Percentiles rank a stretch among this genome's conserved stretches.
These are phyloP conservation scores for Drosophila busckii DNA, from an alignment of 1,140 invertebrate species.

Conservation along the genomic window DNA sequence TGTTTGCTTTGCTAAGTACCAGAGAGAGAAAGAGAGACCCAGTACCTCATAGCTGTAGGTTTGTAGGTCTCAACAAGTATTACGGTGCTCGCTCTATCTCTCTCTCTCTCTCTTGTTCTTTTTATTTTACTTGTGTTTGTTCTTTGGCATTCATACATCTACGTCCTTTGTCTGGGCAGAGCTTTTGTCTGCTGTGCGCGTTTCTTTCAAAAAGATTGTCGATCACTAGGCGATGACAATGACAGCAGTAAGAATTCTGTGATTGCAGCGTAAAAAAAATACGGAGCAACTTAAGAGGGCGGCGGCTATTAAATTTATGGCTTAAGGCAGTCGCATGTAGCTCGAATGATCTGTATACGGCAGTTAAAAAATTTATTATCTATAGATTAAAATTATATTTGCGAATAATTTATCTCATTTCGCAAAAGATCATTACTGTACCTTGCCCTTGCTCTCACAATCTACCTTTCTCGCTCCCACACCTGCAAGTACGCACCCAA, in stretches of 20 bases:
- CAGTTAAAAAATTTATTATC: too few species aligned
- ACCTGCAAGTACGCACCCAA: too few species aligned
- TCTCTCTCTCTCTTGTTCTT: background rate
- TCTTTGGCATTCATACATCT: constrained; percentile 28
- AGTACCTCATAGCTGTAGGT: constrained; percentile 58
- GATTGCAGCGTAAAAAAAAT: too few species aligned
- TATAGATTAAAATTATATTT: too few species aligned
- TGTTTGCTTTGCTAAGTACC: too few species aligned
- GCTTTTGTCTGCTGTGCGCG: constrained; percentile 57
- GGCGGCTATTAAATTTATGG: background rate
- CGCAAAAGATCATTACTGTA: too few species aligned
- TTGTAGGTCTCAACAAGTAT: constrained; percentile 50
- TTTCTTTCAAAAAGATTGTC: constrained; percentile 47
- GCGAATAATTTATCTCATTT: too few species aligned
- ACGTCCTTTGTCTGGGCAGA: constrained; percentile 48
- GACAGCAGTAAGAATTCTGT: constrained; percentile 8
- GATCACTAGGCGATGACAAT: constrained; percentile 49
- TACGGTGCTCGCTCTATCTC: constrained; percentile 36
- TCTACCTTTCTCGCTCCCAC: too few species aligned
- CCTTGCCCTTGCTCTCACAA: too few species aligned
- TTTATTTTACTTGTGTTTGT: constrained; percentile 9
- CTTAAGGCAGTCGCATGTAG: background rate
- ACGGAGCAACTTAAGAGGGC: background rate
- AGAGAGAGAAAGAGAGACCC: too few species aligned
- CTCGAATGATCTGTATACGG: too few species aligned